Evolutionary conservation across 2,797 vertebrate species (phyloP), one percentile per base, ranked within the genome.

Genomic region (Balearica regulorum): DNA sequence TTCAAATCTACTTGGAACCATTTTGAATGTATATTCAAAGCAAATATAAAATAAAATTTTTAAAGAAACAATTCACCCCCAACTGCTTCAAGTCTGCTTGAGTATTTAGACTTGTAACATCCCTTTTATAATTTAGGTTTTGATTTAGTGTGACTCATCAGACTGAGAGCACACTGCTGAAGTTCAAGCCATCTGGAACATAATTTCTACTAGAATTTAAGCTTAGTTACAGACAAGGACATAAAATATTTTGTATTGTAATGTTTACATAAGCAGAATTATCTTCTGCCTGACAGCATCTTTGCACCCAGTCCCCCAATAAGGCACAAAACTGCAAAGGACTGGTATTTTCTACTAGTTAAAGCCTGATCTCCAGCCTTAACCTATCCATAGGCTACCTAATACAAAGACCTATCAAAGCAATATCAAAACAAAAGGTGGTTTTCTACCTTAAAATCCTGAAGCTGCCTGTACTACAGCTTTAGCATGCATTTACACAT

Each of bases 121-220:
- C 28, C 20, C 55, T 87, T 83, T 89, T 26, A 44, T 48, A 90
- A 90, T 70, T 87, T 62, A 87, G 22, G 48, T 73, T 94, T 91
- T 87, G 64, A 91, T 91, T 94, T 77, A 71, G 54, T 54, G 43
- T 61, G 79, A 91, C 39, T 94, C 79, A 70, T 89, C 70, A 93
- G 58, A 82, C 62, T 87, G 64, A 92, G 19, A 89, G 57, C 57
- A 83, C 31, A 29, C 2, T 51, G 65, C 13, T 89, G 68, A 87
- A 71, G 65, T 78, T 80, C 35, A 86, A 86, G 61, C 84, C 91
- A 92, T 83, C 84, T 96, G 95, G 87, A 93, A 13, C 39, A 58
- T 41, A 91, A 85, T 71, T 86, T 26, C 33, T 58, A 61, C 54
- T 58, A 35, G 65, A 69, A 91, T 83, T 92, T 68, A 61, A 71